A percentile compares a stretch with the other conserved stretches of the same genome.
phyloP scores from a whole-genome alignment of 2,113 vertebrate genomes.

The Labeo catla region DNA sequence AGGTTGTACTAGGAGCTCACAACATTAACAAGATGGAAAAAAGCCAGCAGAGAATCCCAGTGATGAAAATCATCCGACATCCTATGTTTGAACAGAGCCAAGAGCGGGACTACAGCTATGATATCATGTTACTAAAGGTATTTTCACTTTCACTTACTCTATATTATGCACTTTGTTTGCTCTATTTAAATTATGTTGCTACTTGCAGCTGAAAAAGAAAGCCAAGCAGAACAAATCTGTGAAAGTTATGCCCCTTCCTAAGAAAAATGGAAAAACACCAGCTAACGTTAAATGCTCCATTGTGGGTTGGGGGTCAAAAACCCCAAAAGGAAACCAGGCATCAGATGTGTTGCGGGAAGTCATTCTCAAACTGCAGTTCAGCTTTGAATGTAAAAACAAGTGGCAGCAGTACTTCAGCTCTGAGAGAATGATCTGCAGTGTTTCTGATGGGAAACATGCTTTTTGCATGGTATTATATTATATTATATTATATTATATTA shows the following conservation, averaged over 20 bases:
- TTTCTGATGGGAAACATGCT: slow-evolving; percentile 39
- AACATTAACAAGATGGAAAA: slow-evolving; percentile 58
- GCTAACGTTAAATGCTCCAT: slow-evolving; percentile 54
- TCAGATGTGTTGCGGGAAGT: slow-evolving; percentile 64
- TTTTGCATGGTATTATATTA: slow-evolving; percentile 66
- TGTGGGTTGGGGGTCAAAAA: slow-evolving; percentile 67
- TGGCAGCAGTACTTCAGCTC: slow-evolving; percentile 44
- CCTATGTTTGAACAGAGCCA: not conserved
- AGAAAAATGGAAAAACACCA: slow-evolving; percentile 42
- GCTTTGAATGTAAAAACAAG: not conserved
- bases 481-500: not conserved
- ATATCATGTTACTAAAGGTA: slow-evolving; percentile 29
- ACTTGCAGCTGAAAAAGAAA: slow-evolving; percentile 59
- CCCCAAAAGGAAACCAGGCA: accelerated
- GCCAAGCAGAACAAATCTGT: slow-evolving; percentile 62
- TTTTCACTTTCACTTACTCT: not conserved
- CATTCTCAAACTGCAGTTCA: slow-evolving; percentile 43
- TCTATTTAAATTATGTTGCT: not conserved
- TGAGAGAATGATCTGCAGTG: slow-evolving; percentile 67
- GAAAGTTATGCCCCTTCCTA: slow-evolving; percentile 46
- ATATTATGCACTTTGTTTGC: not conserved
- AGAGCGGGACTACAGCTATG: slow-evolving; percentile 52
- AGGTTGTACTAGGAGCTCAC: slow-evolving; percentile 72
- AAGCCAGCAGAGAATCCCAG: slow-evolving; percentile 65
- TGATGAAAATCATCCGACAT: slow-evolving; percentile 55